Evolutionary conservation across 2,797 vertebrate genomes (phyloP), one percentile per base, ranked within the genome.

Genomic region (Chelmon rostratus): DNA sequence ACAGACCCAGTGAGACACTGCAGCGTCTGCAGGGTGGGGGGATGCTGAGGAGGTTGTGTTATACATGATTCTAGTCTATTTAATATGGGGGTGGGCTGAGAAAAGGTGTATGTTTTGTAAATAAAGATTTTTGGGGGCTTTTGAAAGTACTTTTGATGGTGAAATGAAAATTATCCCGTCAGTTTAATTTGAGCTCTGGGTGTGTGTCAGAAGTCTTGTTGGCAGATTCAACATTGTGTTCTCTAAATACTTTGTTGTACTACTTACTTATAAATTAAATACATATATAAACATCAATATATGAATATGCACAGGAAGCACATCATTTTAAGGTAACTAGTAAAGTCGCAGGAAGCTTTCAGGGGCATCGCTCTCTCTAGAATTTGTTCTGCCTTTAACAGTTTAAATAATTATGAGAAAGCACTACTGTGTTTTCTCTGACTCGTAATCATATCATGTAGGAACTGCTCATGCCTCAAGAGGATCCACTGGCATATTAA

Each of bases 391-490:
- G 64, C 56, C 69, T 86, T 83, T 54, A 73, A 83, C 64, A 33
- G 54, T 62, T 88, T 65, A 73, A 88, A 84, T 85, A 80, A 87
- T 85, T 68, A 78, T 62, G 54, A 86, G 68, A 67, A 76, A 69
- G 25, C 21, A 46, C 42, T 21, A 6, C 44, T 76, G 59, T 70
- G 67, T 49, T 79, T 71, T 64, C 44, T 76, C 62, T 75, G 13
- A 79, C 25, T 73, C 49, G 71, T 62, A 74, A 79, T 70, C 6
- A 33, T 66, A 65, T 82, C 50, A 68, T n/a, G 42, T 54, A 76
- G 44, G n/a, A 75, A 68, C 38, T 49, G 38, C 42, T n/a, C 19
- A 66, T 6, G 65, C 49, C 81, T 78, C 82, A n/a, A 67, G 76
- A 87, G 81, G 61, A 75, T 85, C 61, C 31, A 37, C 15, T 1